Percentiles rank a stretch among this genome's conserved stretches.
These are phyloP conservation scores for Puma concolor DNA, from an alignment of 2,113 vertebrate genomes.

Conservation along the genomic window DNA sequence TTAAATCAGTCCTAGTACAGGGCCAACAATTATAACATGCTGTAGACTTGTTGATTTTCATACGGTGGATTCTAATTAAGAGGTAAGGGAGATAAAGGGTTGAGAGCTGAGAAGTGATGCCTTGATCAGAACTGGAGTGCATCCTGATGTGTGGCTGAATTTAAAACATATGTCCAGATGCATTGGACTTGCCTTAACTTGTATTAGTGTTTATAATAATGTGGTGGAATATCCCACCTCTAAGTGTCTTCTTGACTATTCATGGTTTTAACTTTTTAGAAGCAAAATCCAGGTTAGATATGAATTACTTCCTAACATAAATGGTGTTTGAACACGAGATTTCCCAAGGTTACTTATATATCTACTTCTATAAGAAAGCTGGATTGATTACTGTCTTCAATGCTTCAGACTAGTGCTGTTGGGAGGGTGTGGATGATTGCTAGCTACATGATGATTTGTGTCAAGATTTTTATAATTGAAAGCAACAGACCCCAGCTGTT, in stretches of 20 bases:
- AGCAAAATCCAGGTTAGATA: background rate
- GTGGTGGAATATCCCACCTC: background rate
- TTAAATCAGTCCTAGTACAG: background rate
- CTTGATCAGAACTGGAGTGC: background rate
- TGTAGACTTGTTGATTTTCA: constrained; percentile 40
- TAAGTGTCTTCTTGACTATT: constrained; percentile 39
- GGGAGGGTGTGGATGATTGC: background rate
- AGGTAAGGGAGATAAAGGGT: constrained; percentile 31
- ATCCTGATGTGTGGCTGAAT: background rate
- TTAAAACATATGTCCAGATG: background rate
- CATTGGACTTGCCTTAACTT: background rate
- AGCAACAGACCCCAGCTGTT: constrained; percentile 2
- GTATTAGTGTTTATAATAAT: background rate
- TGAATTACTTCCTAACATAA: background rate
- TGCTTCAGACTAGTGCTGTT: background rate
- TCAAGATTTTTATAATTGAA: constrained; percentile 18
- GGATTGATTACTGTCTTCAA: constrained; percentile 12
- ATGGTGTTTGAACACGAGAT: background rate
- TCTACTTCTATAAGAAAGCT: constrained; percentile 4
- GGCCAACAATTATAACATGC: background rate
- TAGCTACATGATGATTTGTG: background rate
- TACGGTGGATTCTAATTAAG: constrained; percentile 40
- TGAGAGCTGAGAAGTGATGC: background rate
- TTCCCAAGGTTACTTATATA: background rate
- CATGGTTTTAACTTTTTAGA: constrained; percentile 37